Conservation (phyloP, 2,888 invertebrate genomes). For the Drosophila mimetica region DNA sequence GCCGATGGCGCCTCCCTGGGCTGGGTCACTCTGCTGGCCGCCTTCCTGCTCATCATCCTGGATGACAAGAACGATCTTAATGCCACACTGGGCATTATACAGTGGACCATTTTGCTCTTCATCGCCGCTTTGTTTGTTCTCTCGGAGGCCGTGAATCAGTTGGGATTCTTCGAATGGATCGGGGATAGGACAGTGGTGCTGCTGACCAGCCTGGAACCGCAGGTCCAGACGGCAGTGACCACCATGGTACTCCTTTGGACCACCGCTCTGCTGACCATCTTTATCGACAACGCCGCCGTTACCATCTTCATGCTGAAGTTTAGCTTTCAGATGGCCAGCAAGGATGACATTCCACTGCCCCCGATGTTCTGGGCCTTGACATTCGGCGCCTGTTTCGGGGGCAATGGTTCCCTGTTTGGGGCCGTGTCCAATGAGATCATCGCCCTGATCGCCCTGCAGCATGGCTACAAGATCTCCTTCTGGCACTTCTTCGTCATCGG, state of each 20-base stretch:
- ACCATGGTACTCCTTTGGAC: conserved; percentile 92
- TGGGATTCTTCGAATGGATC: conserved; percentile 92
- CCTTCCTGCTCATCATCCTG: conserved; percentile 90
- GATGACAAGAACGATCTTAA: conserved; percentile 92
- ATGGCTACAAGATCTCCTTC: conserved; percentile 94
- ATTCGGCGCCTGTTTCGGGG: conserved; percentile 95
- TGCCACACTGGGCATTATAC: conserved; percentile 91
- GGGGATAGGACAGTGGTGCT: conserved; percentile 88
- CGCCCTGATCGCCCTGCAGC: conserved; percentile 95
- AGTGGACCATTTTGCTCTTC: conserved; percentile 95
- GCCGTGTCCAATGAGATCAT: conserved; percentile 96
- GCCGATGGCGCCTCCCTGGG: conserved; percentile 89
- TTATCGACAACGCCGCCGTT: conserved; percentile 95
- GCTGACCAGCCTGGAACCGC: conserved; percentile 87
- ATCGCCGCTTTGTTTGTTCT: conserved; percentile 94
- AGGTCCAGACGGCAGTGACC: conserved; percentile 88
- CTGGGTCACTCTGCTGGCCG: conserved; percentile 93
- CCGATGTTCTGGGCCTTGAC: conserved; percentile 94
- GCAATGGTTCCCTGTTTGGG: conserved; percentile 95
- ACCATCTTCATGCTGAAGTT: conserved; percentile 96
- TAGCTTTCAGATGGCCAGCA: conserved; percentile 88
- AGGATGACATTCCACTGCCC: conserved; percentile 89
- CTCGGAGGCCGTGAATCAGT: conserved; percentile 93
- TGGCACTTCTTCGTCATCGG: conserved; percentile 92
- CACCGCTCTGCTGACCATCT: conserved; percentile 91